A percentile compares a stretch with the other conserved stretches of the same genome.
phyloP scores from a whole-genome alignment of 2,113 vertebrate species.

The Melanostigma gelatinosum region DNA sequence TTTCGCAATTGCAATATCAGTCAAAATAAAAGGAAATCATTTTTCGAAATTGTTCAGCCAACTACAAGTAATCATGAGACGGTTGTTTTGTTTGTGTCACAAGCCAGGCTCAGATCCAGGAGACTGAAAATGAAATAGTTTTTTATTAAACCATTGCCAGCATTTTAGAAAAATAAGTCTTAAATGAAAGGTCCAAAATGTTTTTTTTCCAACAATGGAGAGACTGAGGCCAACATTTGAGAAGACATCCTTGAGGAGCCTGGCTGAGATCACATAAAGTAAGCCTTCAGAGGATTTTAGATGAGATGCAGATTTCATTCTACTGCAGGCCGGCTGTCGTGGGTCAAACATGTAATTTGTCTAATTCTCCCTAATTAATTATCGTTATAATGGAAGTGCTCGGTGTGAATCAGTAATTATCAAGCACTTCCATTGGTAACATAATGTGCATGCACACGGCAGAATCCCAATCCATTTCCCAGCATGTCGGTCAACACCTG shows the following conservation, averaged over 20 bases:
- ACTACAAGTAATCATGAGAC: background rate
- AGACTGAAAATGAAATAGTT: background rate
- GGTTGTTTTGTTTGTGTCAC: background rate
- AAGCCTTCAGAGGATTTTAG: background rate
- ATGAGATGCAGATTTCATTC: background rate
- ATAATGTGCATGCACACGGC: background rate
- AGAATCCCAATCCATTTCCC: background rate
- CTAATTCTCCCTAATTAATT: slow-evolving; percentile 15
- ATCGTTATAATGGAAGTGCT: background rate
- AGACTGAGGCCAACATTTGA: background rate
- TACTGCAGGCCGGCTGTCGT: background rate
- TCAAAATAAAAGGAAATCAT: background rate
- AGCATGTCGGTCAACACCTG: background rate
- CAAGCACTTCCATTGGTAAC: background rate
- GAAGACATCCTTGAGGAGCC: no score
- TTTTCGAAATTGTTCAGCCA: background rate
- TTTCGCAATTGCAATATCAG: background rate
- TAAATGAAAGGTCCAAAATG: background rate
- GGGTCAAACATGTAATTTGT: background rate
- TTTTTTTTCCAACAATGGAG: background rate
- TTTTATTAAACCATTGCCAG: background rate
- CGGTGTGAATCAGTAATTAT: background rate
- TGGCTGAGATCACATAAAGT: background rate
- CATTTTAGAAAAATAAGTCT: background rate
- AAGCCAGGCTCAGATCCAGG: background rate